Base-by-base conservation (phyloP, 2,888 invertebrate species). In the Drosophila robusta region DNA sequence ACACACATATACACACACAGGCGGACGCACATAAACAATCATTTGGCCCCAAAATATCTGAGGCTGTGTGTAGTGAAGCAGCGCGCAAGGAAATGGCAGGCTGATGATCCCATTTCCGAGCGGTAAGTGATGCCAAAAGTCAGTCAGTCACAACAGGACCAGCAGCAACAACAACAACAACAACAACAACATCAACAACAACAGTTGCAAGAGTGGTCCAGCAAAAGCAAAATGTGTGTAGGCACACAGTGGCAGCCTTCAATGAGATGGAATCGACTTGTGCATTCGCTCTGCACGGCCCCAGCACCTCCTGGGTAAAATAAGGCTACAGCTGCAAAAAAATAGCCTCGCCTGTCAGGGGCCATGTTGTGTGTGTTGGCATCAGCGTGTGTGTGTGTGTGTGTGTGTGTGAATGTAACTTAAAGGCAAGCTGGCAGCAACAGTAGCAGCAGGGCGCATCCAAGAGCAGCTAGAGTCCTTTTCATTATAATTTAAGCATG, bases 81-180 rank as follows among this genome's bases (percentile, higher is more conserved):
- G 75, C 67, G 73, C 80, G 70, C 87, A 77, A 89, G 90, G 89
- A 89, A 89, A 90, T 89, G 87, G 88, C 89, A 84, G 88, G 90
- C 90, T 90, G 90, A 90, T 90, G 90, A 90, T 90, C 90, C 90
- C 90, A 90, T 90, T 90, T 90, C 90, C 90, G 90, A 90, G 82
- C 82, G 89, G 90, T 90, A 90, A 90, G 90, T 90, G 90, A 90
- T 90, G 90, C 88, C 90, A 90, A 85, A 85, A 87, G 81, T 87
- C 80, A 82, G 78, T 82, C 81, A 78, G 73, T 70, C 65, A 64
- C 70, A 70, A 57, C 67, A 67, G 63, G 64, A 58, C 56, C 46
- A 63, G 55, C 45, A 65, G 8, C 45, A 60, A 12, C 42, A 62
- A 8, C 44, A 47, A 4, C 24, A 63, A 4, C 24, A 63, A 18